These are phyloP conservation scores for Pachyuromys duprasi DNA, from an alignment of 2,797 vertebrate genomes.

Conservation along the genomic window DNA sequence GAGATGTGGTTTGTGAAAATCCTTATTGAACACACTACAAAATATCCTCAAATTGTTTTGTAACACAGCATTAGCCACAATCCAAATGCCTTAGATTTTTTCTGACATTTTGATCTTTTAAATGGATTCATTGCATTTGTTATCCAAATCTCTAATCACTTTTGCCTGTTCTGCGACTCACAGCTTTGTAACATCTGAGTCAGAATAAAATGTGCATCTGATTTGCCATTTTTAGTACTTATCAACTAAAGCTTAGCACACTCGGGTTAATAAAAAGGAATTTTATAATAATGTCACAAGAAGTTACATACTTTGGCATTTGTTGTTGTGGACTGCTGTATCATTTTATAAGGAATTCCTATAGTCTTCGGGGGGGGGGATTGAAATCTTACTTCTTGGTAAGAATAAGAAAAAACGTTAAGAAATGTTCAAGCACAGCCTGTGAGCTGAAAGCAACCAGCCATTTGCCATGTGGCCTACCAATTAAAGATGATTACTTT, in stretches of 20 bases:
- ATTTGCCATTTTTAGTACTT: conserved; percentile 24
- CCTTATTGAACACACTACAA: conserved; percentile 14
- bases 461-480: not conserved
- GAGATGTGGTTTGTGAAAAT: not conserved
- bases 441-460: not conserved
- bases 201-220: not conserved
- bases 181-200: conserved; percentile 1
- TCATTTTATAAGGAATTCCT: not conserved
- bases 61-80: not conserved
- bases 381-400: not conserved
- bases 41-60: not conserved
- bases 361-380: not conserved
- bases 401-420: conserved; percentile 25
- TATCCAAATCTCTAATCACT: not conserved
- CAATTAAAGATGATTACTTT: not conserved
- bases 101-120: not conserved
- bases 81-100: not conserved
- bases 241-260: not conserved
- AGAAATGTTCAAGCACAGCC: not conserved
- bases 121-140: not conserved
- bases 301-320: not conserved
- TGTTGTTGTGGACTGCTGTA: not conserved
- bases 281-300: not conserved
- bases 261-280: not conserved
- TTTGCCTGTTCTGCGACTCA: not conserved